These are phyloP conservation scores for Dolichotis patagonum DNA, from an alignment of 2,113 vertebrate genomes.

Conservation along the genomic window DNA sequence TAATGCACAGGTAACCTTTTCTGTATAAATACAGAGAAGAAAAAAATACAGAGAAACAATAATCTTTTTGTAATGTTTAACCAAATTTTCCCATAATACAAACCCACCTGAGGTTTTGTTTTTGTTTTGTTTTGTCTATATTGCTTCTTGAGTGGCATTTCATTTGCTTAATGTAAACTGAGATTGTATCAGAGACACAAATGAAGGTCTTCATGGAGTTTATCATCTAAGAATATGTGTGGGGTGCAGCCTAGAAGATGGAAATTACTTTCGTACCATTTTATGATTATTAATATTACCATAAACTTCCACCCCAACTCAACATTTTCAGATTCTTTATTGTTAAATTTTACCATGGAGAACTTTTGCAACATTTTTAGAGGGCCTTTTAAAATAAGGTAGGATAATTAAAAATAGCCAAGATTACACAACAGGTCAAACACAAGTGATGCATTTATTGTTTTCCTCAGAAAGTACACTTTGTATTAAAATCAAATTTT, in stretches of 20 bases:
- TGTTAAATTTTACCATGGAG: conserved; percentile 44
- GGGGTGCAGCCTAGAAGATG: background rate
- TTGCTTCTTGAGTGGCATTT: background rate
- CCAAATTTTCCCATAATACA: background rate
- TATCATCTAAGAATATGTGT: background rate
- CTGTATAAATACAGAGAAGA: background rate
- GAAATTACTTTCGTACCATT: background rate
- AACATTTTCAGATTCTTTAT: conserved; percentile 4
- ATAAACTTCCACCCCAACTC: background rate
- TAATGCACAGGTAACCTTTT: conserved; percentile 21
- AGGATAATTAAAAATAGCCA: conserved; percentile 12
- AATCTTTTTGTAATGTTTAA: background rate
- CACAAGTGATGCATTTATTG: conserved; percentile 11
- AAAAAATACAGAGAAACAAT: background rate
- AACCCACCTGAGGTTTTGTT: background rate
- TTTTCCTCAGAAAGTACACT: conserved; percentile 38
- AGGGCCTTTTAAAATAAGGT: conserved; percentile 14
- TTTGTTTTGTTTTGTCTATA: background rate
- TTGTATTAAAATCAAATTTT: conserved; percentile 54
- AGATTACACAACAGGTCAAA: conserved; percentile 26
- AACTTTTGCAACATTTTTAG: conserved; percentile 33
- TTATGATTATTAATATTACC: background rate
- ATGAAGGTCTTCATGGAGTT: background rate
- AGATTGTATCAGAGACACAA: background rate
- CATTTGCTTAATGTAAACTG: background rate